phyloP scores from a whole-genome alignment of 2,888 invertebrate genomes.

The Pycnomerus fuliginosus region DNA sequence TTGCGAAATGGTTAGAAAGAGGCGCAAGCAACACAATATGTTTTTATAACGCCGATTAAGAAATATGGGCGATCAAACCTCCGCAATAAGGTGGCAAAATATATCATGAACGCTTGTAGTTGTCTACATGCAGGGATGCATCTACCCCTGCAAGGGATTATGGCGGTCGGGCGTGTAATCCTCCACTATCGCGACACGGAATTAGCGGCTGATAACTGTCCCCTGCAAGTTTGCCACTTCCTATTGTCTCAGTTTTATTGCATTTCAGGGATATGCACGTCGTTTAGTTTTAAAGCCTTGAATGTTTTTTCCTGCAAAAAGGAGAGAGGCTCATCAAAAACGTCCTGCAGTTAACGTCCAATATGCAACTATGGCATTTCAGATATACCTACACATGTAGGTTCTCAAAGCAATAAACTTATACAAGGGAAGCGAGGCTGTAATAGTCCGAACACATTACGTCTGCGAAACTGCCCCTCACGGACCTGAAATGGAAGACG shows the following conservation, averaged over 20 bases:
- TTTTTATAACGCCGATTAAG: no score
- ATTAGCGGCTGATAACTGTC: constrained; percentile 40
- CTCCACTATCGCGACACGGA: constrained; percentile 38
- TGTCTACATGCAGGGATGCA: constrained; percentile 17
- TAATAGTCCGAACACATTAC: constrained; percentile 44
- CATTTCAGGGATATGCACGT: no score
- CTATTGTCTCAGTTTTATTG: constrained; percentile 30
- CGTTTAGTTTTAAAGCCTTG: no score
- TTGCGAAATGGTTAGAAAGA: no score
- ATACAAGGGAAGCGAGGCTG: constrained; percentile 17
- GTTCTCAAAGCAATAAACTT: constrained; percentile 22
- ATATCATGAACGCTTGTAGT: constrained; percentile 14
- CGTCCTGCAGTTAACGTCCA: no score
- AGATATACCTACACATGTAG: no score
- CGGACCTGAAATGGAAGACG: constrained; percentile 24
- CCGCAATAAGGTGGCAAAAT: constrained; percentile 12
- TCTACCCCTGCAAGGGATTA: constrained; percentile 36
- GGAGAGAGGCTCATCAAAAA: no score
- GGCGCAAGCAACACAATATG: no score
- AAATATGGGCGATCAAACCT: no score
- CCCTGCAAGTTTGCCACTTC: constrained; percentile 27
- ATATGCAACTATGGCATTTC: no score
- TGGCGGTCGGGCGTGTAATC: constrained; percentile 41
- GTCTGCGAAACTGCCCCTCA: constrained; percentile 36
- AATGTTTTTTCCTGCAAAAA: no score